These are phyloP conservation scores for Turdus rufiventris DNA, from an alignment of 2,113 vertebrate species.

Conservation along the genomic window DNA sequence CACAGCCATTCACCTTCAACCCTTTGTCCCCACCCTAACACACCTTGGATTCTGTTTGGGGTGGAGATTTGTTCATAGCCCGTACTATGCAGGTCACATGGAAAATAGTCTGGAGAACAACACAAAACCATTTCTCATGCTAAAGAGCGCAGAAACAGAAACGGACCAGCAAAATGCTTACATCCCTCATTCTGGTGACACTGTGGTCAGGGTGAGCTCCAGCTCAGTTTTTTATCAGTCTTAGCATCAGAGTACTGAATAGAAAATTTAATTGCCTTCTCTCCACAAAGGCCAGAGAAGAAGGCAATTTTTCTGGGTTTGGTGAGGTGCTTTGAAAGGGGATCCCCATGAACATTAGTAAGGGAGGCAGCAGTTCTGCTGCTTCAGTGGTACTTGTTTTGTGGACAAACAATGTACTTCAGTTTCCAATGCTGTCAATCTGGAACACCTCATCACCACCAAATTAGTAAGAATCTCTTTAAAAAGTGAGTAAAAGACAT, in stretches of 20 bases:
- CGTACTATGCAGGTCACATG: rapidly evolving
- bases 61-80: not conserved
- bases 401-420: constrained; percentile 16
- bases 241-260: not conserved
- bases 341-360: not conserved
- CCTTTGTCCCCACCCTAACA: not conserved
- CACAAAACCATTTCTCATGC: not conserved
- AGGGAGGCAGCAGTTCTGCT: not conserved
- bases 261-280: not conserved
- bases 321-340: not conserved
- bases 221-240: not conserved
- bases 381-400: not conserved
- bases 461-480: constrained; percentile 17
- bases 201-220: not conserved
- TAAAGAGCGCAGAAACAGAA: not conserved
- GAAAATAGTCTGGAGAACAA: not conserved
- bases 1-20: not conserved
- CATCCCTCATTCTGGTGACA: not conserved
- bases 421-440: not conserved
- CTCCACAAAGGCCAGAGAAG: not conserved
- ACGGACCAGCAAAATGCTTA: not conserved
- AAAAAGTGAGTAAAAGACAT: not conserved
- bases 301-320: not conserved
- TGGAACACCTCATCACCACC: not conserved
- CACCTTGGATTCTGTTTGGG: not conserved